Evolutionary conservation across 2,888 invertebrate species (phyloP).

Genomic region (Lottia gigantea): DNA sequence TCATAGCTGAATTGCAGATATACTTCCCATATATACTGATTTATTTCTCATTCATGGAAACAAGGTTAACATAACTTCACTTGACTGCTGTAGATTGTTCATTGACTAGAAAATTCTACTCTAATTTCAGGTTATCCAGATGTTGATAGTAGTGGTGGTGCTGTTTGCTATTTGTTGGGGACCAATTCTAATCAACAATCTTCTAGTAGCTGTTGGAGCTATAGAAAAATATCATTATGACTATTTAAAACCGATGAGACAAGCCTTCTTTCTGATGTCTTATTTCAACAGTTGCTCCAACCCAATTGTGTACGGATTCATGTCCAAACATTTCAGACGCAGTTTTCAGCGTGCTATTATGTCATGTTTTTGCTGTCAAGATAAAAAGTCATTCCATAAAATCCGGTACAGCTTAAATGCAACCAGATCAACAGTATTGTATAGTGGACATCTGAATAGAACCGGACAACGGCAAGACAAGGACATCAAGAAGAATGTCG

Average conservation of each 20-base stretch:
- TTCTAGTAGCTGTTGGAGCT: slow-evolving; percentile 75
- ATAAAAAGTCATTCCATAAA: background rate
- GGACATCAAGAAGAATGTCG: too few relatives aligned
- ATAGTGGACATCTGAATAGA: background rate
- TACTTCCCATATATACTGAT: too few relatives aligned
- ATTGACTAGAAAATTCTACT: background rate
- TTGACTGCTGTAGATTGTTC: too few relatives aligned
- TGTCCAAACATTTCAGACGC: slow-evolving; percentile 78
- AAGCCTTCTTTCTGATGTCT: slow-evolving; percentile 76
- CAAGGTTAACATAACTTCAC: too few relatives aligned
- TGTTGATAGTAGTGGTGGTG: slow-evolving; percentile 79
- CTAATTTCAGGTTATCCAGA: slow-evolving; percentile 75
- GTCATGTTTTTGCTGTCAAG: slow-evolving; percentile 32
- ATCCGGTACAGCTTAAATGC: background rate
- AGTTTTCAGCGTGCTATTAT: slow-evolving; percentile 61
- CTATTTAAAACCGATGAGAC: slow-evolving; percentile 74
- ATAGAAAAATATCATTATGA: slow-evolving; percentile 71
- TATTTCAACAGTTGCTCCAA: slow-evolving; percentile 82
- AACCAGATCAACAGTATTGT: background rate
- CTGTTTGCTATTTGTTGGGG: slow-evolving; percentile 80
- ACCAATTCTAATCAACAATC: slow-evolving; percentile 77
- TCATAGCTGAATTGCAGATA: too few relatives aligned
- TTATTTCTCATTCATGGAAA: too few relatives aligned
- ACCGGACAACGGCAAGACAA: too few relatives aligned
- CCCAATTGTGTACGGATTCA: slow-evolving; percentile 81